Base-by-base conservation (phyloP, 2,113 vertebrate species). In the Chitala chitala region DNA sequence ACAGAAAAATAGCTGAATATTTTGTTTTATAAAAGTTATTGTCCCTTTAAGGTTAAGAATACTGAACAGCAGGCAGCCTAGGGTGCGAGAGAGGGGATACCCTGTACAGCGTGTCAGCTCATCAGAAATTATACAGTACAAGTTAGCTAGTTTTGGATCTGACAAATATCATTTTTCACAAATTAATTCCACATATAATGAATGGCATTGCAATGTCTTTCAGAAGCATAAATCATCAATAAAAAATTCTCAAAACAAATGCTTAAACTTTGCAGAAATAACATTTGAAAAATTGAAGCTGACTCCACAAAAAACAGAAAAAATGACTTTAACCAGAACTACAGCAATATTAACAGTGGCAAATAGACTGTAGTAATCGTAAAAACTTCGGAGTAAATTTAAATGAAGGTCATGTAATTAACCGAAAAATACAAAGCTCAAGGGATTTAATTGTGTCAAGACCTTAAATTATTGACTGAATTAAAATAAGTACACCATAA, bases 401-500 rank as follows among this genome's bases (percentile, higher is more conserved):
- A 46, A 68, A 71, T 55, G 33, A 36, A 55, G 13, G 33, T 12
- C n/a, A 71, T n/a, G n/a, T 4, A 53, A 22, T 71, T 40, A n/a
- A n/a, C n/a, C 40, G 40, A 36, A 38, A 42, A 3, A 54, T 31
- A 33, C 20, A 63, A 63, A 38, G 59, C 17, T 63, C 59, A 63
- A 63, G 59, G 59, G 59, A 63, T 29, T 63, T 63, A 63, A 63
- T 63, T 63, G 38, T 63, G 36, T 36, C 17, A 29, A 38, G 33
- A 33, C 22, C 51, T 55, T 29, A 71, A 55, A 53, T 71, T 55
- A 53, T 54, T 38, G 55, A 48, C 42, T 17, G 51, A 55, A n/a
- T 72, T 46, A 40, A 59, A 20, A 26, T 8, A 6, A 46, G 54
- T 24, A 29, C 17, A 36, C 26, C 13, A 58, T n/a, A 24, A 17